phyloP scores from a whole-genome alignment of 1,140 invertebrate genomes.

The Gerris buenoi region DNA sequence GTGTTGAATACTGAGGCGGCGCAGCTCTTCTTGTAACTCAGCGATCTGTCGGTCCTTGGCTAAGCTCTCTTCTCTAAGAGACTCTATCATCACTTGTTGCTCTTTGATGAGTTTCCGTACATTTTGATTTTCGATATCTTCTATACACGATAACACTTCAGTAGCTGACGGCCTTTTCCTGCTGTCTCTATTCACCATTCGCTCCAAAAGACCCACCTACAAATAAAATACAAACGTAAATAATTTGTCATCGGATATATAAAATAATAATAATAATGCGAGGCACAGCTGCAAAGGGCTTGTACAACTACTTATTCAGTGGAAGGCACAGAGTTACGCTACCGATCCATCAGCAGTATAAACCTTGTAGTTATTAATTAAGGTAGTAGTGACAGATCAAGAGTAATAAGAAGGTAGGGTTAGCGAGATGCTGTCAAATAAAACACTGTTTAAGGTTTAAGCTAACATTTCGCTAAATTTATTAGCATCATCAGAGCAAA shows the following conservation, averaged over 20 bases:
- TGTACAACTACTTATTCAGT: too few species aligned
- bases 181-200: slow-evolving; percentile 10
- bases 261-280: neutral
- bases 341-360: too few species aligned
- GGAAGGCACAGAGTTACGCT: too few species aligned
- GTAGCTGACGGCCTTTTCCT: slow-evolving; percentile 18
- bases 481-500: too few species aligned
- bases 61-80: slow-evolving; percentile 13
- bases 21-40: slow-evolving; percentile 10
- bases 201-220: slow-evolving; percentile 15
- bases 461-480: too few species aligned
- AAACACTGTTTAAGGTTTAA: too few species aligned
- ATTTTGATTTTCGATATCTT: slow-evolving; percentile 4
- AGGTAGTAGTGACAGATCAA: too few species aligned
- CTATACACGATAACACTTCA: slow-evolving; percentile 14
- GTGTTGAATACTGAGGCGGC: too few species aligned
- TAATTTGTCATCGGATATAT: neutral
- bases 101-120: slow-evolving; percentile 11
- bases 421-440: too few species aligned
- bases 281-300: neutral
- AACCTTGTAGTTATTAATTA: too few species aligned
- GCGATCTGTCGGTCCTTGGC: slow-evolving; percentile 19
- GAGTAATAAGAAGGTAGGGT: too few species aligned
- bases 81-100: slow-evolving; percentile 14
- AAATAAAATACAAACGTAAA: slow-evolving; percentile 9